These are phyloP conservation scores for Grallaria varia DNA, from an alignment of 2,113 vertebrate genomes.

Conservation along the genomic window DNA sequence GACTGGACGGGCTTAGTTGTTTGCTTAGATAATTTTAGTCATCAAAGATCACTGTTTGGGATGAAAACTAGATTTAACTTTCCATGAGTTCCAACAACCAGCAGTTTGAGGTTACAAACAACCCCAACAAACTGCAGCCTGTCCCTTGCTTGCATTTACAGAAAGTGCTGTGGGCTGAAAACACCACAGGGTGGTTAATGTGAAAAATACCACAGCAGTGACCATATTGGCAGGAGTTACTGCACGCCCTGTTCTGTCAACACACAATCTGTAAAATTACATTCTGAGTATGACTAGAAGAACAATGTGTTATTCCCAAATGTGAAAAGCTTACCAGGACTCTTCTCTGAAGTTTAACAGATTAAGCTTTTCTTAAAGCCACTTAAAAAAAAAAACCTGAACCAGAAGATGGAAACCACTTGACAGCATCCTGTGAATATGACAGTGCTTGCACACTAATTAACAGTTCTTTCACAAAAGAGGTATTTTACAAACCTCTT, in stretches of 20 bases:
- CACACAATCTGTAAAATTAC: background rate
- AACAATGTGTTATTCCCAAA: background rate
- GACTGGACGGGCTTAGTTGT: background rate
- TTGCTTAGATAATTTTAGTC: background rate
- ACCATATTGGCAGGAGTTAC: background rate
- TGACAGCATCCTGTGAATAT: background rate
- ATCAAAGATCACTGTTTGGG: background rate
- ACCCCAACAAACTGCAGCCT: background rate
- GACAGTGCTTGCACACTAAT: background rate
- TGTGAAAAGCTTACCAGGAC: background rate
- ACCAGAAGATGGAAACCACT: background rate
- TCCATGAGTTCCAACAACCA: background rate
- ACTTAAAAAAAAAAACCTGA: background rate
- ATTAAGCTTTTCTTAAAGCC: background rate
- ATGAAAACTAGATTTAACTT: background rate
- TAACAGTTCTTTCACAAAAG: background rate
- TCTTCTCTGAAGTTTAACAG: background rate
- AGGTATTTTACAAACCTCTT: background rate
- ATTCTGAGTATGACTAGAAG: background rate
- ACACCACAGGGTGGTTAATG: background rate
- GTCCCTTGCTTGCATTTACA: background rate
- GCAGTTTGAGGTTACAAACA: background rate
- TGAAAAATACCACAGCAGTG: background rate
- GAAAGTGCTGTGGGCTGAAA: background rate
- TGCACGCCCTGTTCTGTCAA: background rate